Conservation (phyloP, 2,113 vertebrate genomes). For the Corvus hawaiiensis region DNA sequence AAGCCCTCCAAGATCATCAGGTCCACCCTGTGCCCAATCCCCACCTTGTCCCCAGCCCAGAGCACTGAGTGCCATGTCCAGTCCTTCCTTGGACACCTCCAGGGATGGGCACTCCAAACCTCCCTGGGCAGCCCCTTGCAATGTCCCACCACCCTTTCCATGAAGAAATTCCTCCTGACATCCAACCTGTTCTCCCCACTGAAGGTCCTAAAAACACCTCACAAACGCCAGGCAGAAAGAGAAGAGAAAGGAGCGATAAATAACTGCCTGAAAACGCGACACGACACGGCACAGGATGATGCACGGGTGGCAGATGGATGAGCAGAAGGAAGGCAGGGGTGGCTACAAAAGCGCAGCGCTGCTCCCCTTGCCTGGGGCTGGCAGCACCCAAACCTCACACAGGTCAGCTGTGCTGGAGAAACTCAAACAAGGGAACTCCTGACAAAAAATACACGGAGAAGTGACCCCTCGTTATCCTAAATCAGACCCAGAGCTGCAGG, state of each 20-base stretch:
- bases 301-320: background rate
- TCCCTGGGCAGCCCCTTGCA: background rate
- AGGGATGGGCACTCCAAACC: background rate
- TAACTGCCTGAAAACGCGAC: background rate
- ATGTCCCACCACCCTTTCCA: too few relatives aligned
- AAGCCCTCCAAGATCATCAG: background rate
- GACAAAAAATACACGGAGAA: background rate
- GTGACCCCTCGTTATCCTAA: background rate
- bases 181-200: background rate
- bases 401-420: background rate
- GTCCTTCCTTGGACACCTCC: background rate
- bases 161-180: background rate
- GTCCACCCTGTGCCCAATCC: background rate
- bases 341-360: background rate
- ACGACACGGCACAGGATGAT: background rate
- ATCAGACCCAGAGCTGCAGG: background rate
- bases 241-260: background rate
- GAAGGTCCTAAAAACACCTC: background rate
- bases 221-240: background rate
- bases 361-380: background rate
- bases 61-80: background rate
- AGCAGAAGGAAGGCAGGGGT: slow-evolving; percentile 8
- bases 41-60: background rate
- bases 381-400: background rate
- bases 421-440: background rate